Base-by-base conservation (phyloP, 2,888 invertebrate genomes). In the Uloborus plumipes region DNA sequence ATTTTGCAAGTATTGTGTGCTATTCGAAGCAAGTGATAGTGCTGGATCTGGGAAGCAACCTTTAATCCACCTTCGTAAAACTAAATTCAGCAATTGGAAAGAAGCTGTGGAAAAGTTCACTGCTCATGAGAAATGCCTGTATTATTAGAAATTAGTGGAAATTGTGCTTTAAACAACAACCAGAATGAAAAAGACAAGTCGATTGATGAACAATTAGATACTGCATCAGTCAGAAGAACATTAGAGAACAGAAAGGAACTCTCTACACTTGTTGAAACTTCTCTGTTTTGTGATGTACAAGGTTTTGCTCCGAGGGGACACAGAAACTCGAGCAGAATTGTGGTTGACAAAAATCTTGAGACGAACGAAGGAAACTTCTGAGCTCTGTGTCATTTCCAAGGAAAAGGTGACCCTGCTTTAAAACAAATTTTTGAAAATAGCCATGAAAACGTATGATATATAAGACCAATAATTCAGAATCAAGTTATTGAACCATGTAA, bases 211-310 rank as follows among this genome's bases (percentile, higher is more conserved):
- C 22, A 61, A 26, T 61, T 61, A 61, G n/a, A 26, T 18, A 61
- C 61, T 22, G 22, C 22, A 22, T 22, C 22, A 16, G 13, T 61
- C 6, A 26, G 15, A 26, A 2, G 26, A 31, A 61, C 3, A 26
- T 11, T 61, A 7, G 22, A 61, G 1, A 61, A 61, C 61, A 61
- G 61, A 16, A 61, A 61, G 26, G 7, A 61, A 22, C 26, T 31
- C 9, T 13, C 2, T 18, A 26, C 61, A 22, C 22, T 61, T 9
- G 26, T 61, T 61, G 61, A 61, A 61, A 61, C 26, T 15, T 16
- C 15, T 61, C 22, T 61, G 61, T 61, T 61, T 61, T 61, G 61
- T 61, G 61, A 31, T 16, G 13, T 26, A 16, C 61, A 61, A 61
- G 61, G 31, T 26, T 13, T 61, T 31, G 61, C 61, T 4, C 14